Evolutionary conservation across 1,140 invertebrate species (phyloP), one percentile per base, ranked within the genome.

Genomic region (Archivesica marissinica): DNA sequence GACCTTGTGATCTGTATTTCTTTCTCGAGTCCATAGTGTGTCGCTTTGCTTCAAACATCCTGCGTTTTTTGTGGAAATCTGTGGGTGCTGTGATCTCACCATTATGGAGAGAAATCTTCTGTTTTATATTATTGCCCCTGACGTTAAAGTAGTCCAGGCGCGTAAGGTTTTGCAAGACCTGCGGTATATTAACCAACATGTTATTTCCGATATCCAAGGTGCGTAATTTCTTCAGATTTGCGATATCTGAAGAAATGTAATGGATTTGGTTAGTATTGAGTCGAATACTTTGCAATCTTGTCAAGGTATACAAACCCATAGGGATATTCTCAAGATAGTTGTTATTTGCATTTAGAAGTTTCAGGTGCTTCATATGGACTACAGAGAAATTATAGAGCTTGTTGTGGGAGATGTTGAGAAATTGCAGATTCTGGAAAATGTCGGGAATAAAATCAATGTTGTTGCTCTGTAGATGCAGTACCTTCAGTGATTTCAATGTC

Each of bases 191-290:
- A 2, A 86, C 86, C 9, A 93, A 82, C 23, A 88, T 59, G 75
- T 93, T 93, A 33, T 93, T 85, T 4, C 91, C 88, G 0, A 93
- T 59, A 74, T 93, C 92, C 28, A 93, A 85, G 20, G 86, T 88
- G 30, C 88, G 86, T 11, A 93, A 86, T 23, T 89, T 88, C 33
- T 89, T 90, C 39, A 93, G 88, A 13, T 88, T 78, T 2, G 87
- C 86, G n/a, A 93, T 88, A 28, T 93, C 92, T 52, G 90, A 85
- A 0, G 91, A 88, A 0, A 93, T 70, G 78, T 90, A 90, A 1
- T 72, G 50, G 11, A 93, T 90, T 9, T 84, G 76, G 83, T 93
- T 93, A 3, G 79, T 75, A 41, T 89, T 90, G 17, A 93, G 85
- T 38, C 87, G 88, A 0, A 93, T 77, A 28, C 81, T 88, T 74